A percentile compares a stretch with the other conserved stretches of the same genome.
phyloP scores from a whole-genome alignment of 2,888 invertebrate genomes.

The Cecidostiba fungosa region DNA sequence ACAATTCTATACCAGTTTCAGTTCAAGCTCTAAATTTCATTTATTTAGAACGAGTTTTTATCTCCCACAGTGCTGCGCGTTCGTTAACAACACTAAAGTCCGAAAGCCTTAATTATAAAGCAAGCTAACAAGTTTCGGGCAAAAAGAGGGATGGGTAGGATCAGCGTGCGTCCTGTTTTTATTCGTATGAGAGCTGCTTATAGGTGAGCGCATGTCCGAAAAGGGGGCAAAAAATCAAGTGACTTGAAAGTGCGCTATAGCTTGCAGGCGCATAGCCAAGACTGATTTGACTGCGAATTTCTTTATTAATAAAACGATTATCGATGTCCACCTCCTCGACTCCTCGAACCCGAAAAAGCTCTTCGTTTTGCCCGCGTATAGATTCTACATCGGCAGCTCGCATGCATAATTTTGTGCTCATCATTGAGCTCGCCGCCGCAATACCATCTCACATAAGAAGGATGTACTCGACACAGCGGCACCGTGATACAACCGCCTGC shows the following conservation, averaged over 20 bases:
- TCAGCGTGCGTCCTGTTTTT: constrained; percentile 3
- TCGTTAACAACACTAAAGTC: background rate
- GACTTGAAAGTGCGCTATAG: background rate
- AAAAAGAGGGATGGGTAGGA: constrained; percentile 3
- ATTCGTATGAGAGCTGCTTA: background rate
- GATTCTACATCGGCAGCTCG: background rate
- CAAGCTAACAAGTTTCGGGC: background rate
- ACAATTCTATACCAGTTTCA: background rate
- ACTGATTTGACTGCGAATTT: constrained; percentile 64
- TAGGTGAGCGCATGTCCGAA: background rate
- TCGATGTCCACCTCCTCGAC: background rate
- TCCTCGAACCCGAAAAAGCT: too few relatives aligned
- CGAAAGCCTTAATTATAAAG: background rate
- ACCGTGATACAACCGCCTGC: background rate
- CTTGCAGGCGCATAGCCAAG: background rate
- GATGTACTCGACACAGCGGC: background rate
- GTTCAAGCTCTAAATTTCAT: background rate
- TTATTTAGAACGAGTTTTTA: background rate
- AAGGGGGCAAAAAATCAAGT: constrained; percentile 11
- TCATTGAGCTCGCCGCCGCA: background rate
- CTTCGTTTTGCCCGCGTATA: too few relatives aligned
- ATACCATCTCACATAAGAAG: background rate
- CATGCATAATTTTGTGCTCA: background rate
- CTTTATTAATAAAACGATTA: constrained; percentile 66
- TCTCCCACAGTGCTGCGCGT: background rate